phyloP scores from a whole-genome alignment of 2,797 vertebrate species.

The Percopsis omiscomaycus region DNA sequence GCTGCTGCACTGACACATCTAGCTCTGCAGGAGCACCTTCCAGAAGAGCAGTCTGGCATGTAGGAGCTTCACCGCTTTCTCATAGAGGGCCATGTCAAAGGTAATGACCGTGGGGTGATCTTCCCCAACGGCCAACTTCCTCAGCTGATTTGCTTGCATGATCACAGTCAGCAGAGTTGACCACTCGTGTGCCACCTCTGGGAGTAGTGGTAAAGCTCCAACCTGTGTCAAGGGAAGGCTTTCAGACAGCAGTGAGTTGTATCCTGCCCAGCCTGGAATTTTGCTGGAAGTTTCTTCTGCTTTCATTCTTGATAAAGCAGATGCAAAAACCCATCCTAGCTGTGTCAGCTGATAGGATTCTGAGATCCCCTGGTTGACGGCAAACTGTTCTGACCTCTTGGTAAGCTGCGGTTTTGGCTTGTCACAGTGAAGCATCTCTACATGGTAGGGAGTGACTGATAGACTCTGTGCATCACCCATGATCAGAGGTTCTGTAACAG shows the following conservation, averaged over 20 bases:
- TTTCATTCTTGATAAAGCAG: background rate
- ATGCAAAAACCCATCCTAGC: background rate
- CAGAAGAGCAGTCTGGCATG: background rate
- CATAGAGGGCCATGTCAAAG: conserved; percentile 5
- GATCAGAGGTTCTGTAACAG: background rate
- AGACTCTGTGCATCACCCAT: background rate
- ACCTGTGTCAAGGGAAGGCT: conserved; percentile 9
- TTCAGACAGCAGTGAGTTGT: conserved; percentile 12
- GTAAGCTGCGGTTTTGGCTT: background rate
- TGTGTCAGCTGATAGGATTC: background rate
- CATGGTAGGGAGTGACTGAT: background rate
- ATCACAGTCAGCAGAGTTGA: conserved; percentile 9
- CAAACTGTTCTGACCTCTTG: background rate
- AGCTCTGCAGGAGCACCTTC: background rate
- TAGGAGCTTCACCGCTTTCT: background rate
- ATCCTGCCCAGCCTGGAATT: conserved; percentile 17
- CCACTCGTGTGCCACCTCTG: conserved; percentile 14
- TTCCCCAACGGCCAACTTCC: conserved; percentile 2
- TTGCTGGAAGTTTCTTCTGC: background rate
- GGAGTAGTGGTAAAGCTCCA: conserved; percentile 2
- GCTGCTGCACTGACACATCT: conserved; percentile 1
- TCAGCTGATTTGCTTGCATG: conserved; percentile 3
- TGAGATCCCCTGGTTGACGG: background rate
- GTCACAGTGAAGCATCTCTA: background rate
- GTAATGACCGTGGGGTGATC: background rate